phyloP scores from a whole-genome alignment of 1,140 invertebrate species.

The Hypsibius dujardini region DNA sequence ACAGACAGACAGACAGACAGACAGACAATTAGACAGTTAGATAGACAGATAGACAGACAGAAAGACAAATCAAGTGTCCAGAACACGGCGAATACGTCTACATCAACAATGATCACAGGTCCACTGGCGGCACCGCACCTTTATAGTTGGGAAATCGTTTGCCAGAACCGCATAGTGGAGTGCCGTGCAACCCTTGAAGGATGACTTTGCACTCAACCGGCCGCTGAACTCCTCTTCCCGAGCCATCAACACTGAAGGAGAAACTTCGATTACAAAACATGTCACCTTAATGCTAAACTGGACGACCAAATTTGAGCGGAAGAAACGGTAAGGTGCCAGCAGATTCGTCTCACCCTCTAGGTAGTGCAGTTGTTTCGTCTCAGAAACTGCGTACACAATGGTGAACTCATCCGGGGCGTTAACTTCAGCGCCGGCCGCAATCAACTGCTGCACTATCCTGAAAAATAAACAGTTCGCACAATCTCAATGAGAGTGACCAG shows the following conservation, averaged over 20 bases:
- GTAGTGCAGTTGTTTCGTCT: conserved; percentile 27
- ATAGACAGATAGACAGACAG: no score
- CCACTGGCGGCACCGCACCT: conserved; percentile 22
- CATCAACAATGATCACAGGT: no score
- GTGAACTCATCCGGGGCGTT: conserved; percentile 60
- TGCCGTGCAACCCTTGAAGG: conserved; percentile 65
- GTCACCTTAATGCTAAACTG: no score
- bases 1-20: no score
- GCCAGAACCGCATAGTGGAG: conserved; percentile 73
- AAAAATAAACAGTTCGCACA: not conserved
- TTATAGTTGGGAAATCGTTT: conserved; percentile 44
- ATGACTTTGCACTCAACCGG: conserved; percentile 49
- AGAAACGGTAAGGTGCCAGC: not conserved
- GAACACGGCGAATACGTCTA: no score
- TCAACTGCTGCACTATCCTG: conserved; percentile 44
- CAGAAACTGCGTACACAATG: conserved; percentile 40
- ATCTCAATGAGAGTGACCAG: not conserved
- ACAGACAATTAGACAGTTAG: no score
- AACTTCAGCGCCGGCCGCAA: conserved; percentile 56
- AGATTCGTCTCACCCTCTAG: not conserved
- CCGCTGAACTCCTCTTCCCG: conserved; percentile 63
- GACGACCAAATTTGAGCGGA: no score
- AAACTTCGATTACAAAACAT: not conserved
- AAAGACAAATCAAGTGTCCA: no score
- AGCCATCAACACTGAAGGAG: conserved; percentile 37